A percentile compares a stretch with the other conserved stretches of the same genome.
Evolutionary conservation across 1,140 invertebrate genomes (phyloP).

Genomic region (Drosophila lini): DNA sequence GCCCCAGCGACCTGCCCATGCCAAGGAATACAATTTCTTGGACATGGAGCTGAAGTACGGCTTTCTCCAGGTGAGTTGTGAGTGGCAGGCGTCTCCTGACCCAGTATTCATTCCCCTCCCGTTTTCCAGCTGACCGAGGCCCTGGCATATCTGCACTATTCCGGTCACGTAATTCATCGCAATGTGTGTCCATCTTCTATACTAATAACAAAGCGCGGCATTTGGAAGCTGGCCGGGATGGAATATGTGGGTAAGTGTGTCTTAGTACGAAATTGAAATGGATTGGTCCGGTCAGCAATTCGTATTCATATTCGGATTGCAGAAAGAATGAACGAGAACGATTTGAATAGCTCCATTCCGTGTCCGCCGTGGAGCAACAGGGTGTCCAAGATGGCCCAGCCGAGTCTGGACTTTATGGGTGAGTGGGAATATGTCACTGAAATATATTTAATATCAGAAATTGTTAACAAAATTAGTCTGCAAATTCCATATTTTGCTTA

Average conservation of each 20-base stretch:
- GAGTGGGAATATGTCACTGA: constrained; percentile 61
- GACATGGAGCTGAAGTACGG: constrained; percentile 97
- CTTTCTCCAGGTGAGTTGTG: constrained; percentile 90
- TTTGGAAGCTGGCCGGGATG: constrained; percentile 97
- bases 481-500: too few relatives aligned
- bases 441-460: too few relatives aligned
- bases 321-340: constrained; percentile 90
- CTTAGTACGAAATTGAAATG: constrained; percentile 59
- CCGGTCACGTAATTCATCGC: constrained; percentile 93
- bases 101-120: not conserved
- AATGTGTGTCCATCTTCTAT: constrained; percentile 97
- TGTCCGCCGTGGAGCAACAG: constrained; percentile 94
- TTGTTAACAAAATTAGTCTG: too few relatives aligned
- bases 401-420: constrained; percentile 96
- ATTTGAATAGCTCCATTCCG: constrained; percentile 89
- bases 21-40: constrained; percentile 93
- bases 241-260: constrained; percentile 93
- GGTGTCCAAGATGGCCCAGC: constrained; percentile 95
- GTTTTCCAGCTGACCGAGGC: constrained; percentile 95
- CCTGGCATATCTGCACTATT: constrained; percentile 95
- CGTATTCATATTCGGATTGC: constrained; percentile 70
- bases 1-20: constrained; percentile 85
- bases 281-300: constrained; percentile 49
- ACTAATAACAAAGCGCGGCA: constrained; percentile 96
- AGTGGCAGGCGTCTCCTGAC: constrained; percentile 56